Percentiles rank a stretch among this genome's conserved stretches.
phyloP scores from a whole-genome alignment of 2,888 invertebrate genomes.

The Nezara viridula region DNA sequence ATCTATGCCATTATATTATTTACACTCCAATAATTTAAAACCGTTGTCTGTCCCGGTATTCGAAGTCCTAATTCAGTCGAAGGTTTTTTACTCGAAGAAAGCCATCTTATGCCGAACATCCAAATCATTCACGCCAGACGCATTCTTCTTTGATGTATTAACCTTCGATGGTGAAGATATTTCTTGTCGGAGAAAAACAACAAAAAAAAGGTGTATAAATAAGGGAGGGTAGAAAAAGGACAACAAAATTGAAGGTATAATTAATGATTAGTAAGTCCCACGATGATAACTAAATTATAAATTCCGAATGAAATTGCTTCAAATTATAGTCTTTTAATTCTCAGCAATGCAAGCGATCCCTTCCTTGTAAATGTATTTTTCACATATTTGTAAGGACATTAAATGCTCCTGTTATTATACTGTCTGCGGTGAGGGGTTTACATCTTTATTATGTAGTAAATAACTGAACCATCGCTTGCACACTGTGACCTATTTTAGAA shows the following conservation, averaged over 20 bases:
- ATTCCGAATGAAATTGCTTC: slow-evolving; percentile 23
- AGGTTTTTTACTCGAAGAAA: neutral
- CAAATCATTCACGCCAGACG: slow-evolving; percentile 1
- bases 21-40: neutral
- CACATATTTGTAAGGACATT: neutral
- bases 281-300: slow-evolving; percentile 24
- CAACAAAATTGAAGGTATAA: neutral
- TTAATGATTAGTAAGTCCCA: neutral
- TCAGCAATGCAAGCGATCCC: slow-evolving; percentile 37
- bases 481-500: too few relatives aligned
- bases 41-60: neutral
- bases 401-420: neutral
- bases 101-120: neutral
- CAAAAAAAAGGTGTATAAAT: neutral
- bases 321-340: neutral
- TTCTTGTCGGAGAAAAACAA: neutral
- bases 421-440: neutral
- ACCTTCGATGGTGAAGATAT: neutral
- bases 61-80: neutral
- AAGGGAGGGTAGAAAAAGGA: neutral
- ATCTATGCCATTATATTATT: neutral
- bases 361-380: neutral
- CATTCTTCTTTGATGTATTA: slow-evolving; percentile 35
- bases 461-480: neutral
- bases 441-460: neutral